Conservation (phyloP, 2,888 invertebrate species). For the Fragum sueziense region DNA sequence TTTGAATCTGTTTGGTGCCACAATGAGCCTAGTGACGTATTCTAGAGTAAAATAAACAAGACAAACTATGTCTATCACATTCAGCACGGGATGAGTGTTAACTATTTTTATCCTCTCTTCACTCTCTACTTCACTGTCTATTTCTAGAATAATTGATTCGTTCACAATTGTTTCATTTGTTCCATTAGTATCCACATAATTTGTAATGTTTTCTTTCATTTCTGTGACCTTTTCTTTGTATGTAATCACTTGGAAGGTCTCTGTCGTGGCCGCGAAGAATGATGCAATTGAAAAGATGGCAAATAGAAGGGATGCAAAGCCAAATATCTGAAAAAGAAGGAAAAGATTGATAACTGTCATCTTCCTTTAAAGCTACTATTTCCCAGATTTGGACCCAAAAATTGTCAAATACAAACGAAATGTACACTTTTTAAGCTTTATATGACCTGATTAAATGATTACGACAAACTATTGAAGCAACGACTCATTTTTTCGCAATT, state of each 20-base stretch:
- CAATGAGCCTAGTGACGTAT: constrained; percentile 50
- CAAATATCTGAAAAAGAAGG: constrained; percentile 15
- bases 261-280: constrained; percentile 63
- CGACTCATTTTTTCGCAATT: no score
- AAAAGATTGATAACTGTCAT: no score
- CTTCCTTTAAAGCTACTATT: no score
- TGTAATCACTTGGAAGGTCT: constrained; percentile 39
- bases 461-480: no score
- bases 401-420: no score
- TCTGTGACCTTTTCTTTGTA: neutral
- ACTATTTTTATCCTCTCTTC: neutral
- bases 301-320: constrained; percentile 4
- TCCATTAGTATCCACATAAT: neutral
- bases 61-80: constrained; percentile 57
- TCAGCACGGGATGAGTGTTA: constrained; percentile 18
- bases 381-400: no score
- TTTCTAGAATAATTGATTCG: neutral
- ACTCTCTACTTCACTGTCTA: neutral
- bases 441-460: no score
- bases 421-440: no score
- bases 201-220: neutral
- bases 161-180: neutral
- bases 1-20: constrained; percentile 50
- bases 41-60: constrained; percentile 60
- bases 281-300: constrained; percentile 30